These are phyloP conservation scores for Hemibagrus guttatus DNA, from an alignment of 2,797 vertebrate genomes.

Conservation along the genomic window DNA sequence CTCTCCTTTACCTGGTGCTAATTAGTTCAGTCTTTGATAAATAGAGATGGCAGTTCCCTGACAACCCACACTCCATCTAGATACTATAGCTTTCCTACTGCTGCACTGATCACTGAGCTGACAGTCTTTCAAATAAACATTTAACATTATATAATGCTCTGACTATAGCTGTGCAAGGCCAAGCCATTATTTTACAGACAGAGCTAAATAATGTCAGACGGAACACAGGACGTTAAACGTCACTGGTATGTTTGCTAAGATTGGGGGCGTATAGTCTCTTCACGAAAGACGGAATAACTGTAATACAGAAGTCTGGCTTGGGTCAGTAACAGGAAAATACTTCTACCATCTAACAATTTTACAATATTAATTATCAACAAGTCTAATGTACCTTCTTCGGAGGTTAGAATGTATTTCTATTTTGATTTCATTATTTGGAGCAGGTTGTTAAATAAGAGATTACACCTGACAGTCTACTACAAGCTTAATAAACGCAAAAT, in stretches of 20 bases:
- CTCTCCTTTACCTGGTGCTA: conserved; percentile 63
- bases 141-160: not conserved
- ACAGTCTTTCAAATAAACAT: not conserved
- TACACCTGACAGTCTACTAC: not conserved
- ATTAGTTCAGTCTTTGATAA: conserved; percentile 71
- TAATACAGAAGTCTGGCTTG: not conserved
- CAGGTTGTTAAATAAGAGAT: not conserved
- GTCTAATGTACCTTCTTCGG: not conserved
- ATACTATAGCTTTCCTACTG: conserved; percentile 34
- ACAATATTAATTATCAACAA: not conserved
- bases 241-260: not conserved
- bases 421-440: not conserved
- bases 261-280: not conserved
- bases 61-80: conserved; percentile 52
- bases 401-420: not conserved
- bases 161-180: not conserved
- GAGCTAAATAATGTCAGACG: not conserved
- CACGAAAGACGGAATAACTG: not conserved
- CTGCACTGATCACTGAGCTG: not conserved
- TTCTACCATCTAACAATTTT: not conserved
- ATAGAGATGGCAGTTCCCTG: conserved; percentile 62
- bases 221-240: not conserved
- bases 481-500: conserved; percentile 9
- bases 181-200: not conserved
- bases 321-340: not conserved